phyloP scores from a whole-genome alignment of 2,888 invertebrate species.

The Frankliniella fusca region DNA sequence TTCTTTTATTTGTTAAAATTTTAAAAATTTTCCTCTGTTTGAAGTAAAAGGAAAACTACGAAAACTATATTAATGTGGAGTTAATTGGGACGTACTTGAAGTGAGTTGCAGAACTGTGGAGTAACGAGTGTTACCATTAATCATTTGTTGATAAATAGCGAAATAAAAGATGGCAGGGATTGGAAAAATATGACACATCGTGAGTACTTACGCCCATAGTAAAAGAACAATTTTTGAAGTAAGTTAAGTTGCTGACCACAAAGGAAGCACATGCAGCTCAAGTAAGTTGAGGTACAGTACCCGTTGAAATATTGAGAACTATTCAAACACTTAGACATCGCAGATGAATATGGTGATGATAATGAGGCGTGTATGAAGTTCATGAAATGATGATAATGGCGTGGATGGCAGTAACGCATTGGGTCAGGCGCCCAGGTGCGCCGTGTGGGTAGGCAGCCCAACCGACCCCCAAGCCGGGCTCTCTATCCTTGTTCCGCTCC shows the following conservation, averaged over 20 bases:
- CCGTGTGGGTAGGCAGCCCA: slow-evolving; percentile 9
- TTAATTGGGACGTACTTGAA: not conserved
- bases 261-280: too few relatives aligned
- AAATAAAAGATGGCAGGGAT: not conserved
- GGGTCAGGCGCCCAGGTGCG: not conserved
- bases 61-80: not conserved
- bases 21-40: not conserved
- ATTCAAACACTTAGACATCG: not conserved
- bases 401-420: not conserved
- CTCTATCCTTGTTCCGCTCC: too few relatives aligned
- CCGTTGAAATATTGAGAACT: too few relatives aligned
- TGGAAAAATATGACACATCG: too few relatives aligned
- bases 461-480: not conserved
- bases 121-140: not conserved
- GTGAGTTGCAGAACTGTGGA: too few relatives aligned
- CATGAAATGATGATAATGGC: not conserved
- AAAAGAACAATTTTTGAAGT: not conserved
- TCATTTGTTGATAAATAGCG: not conserved
- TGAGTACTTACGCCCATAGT: not conserved
- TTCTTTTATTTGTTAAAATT: not conserved
- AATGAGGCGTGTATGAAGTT: not conserved
- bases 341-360: not conserved
- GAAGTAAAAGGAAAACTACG: too few relatives aligned
- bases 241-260: too few relatives aligned
- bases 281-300: too few relatives aligned